Evolutionary conservation across 2,888 invertebrate species (phyloP).

Genomic region (Patella pellucida): DNA sequence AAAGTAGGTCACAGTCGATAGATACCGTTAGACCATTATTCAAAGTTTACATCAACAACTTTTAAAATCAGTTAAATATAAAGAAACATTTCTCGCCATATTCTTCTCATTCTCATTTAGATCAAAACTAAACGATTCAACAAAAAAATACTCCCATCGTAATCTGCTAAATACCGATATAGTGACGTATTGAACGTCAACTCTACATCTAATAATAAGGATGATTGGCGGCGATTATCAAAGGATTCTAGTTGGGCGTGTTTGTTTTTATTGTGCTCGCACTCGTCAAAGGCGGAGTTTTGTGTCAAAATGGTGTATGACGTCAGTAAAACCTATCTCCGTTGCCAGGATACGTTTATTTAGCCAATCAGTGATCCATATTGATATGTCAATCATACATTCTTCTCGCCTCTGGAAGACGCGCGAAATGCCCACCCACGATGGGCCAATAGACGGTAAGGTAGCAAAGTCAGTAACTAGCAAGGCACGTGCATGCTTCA

Average conservation of each 20-base stretch:
- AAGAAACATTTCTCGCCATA: too few relatives aligned
- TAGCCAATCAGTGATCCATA: conserved; percentile 45
- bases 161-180: conserved; percentile 9
- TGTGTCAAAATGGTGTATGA: conserved; percentile 43
- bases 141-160: neutral
- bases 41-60: too few relatives aligned
- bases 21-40: too few relatives aligned
- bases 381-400: conserved; percentile 54
- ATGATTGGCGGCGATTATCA: conserved; percentile 12
- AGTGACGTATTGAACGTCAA: conserved; percentile 9
- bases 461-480: conserved; percentile 35
- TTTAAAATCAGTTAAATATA: too few relatives aligned
- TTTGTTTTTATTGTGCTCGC: conserved; percentile 37
- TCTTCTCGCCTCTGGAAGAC: conserved; percentile 57
- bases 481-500: conserved; percentile 51
- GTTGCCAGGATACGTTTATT: conserved; percentile 49
- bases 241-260: conserved; percentile 25
- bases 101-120: neutral
- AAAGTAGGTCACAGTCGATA: too few relatives aligned
- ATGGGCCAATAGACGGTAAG: conserved; percentile 52
- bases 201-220: neutral
- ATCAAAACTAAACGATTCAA: neutral
- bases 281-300: conserved; percentile 36
- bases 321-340: conserved; percentile 52
- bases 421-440: conserved; percentile 63